These are phyloP conservation scores for Microvelia longipes DNA, from an alignment of 1,140 invertebrate genomes.

Conservation along the genomic window DNA sequence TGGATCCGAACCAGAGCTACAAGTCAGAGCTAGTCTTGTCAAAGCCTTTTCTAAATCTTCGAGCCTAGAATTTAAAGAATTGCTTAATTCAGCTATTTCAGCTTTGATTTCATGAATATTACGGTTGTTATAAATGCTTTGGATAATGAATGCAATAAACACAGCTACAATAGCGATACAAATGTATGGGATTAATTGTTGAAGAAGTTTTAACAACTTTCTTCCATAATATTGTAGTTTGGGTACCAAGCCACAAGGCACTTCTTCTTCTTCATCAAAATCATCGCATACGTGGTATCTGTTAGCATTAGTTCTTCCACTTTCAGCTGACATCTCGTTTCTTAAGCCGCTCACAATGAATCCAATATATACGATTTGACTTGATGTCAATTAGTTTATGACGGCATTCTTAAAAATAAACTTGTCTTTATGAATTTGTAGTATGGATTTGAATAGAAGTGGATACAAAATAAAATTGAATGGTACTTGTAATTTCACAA, in stretches of 20 bases:
- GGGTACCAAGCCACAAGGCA: neutral
- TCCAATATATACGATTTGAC: too few relatives aligned
- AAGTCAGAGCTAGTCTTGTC: neutral
- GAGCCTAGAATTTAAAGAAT: neutral
- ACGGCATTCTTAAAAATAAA: too few relatives aligned
- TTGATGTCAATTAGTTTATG: too few relatives aligned
- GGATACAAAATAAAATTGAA: too few relatives aligned
- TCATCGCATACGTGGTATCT: too few relatives aligned
- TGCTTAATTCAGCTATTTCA: neutral
- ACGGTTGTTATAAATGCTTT: neutral
- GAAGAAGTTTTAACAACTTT: neutral
- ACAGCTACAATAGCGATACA: neutral
- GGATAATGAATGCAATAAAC: neutral
- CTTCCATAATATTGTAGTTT: neutral
- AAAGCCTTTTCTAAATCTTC: neutral
- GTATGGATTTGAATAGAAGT: too few relatives aligned
- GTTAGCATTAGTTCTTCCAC: too few relatives aligned
- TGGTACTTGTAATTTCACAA: too few relatives aligned
- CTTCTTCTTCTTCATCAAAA: neutral
- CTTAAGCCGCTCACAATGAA: too few relatives aligned
- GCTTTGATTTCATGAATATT: neutral
- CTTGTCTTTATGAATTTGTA: too few relatives aligned
- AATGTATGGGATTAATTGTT: neutral
- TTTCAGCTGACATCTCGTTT: too few relatives aligned
- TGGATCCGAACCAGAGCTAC: neutral